Conservation (phyloP, 2,888 invertebrate species). For the Mactromeris polynyma region DNA sequence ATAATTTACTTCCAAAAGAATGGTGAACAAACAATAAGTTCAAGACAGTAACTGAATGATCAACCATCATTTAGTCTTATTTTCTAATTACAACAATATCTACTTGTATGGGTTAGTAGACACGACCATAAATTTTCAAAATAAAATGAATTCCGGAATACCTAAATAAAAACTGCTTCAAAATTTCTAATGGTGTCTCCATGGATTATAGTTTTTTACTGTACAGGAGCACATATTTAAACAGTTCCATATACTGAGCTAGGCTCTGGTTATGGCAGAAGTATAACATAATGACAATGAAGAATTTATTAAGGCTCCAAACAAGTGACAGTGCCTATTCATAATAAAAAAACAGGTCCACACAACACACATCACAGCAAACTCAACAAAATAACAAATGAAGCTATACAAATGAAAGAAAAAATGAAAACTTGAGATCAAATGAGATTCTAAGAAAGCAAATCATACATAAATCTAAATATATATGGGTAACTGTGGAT, state of each 20-base stretch:
- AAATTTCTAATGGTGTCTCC: background rate
- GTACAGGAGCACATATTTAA: background rate
- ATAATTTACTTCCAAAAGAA: no score
- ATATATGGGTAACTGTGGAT: background rate
- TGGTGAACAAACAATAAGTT: no score
- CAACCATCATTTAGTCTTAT: no score
- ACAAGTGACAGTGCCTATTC: background rate
- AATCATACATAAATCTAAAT: background rate
- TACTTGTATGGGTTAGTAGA: no score
- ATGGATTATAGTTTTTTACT: background rate
- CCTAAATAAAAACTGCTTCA: background rate
- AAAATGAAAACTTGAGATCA: conserved; percentile 25
- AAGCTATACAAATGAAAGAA: background rate
- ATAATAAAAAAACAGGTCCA: background rate
- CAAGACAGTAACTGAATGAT: no score
- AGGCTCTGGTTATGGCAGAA: no score
- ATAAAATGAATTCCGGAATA: no score
- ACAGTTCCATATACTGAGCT: no score
- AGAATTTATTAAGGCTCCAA: background rate
- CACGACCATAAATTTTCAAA: no score
- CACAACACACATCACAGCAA: background rate
- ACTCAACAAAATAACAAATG: background rate
- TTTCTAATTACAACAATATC: no score
- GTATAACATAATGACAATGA: no score
- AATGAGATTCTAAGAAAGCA: conserved; percentile 26